Conservation (phyloP, 2,797 vertebrate species). For the Sciurus vulgaris region DNA sequence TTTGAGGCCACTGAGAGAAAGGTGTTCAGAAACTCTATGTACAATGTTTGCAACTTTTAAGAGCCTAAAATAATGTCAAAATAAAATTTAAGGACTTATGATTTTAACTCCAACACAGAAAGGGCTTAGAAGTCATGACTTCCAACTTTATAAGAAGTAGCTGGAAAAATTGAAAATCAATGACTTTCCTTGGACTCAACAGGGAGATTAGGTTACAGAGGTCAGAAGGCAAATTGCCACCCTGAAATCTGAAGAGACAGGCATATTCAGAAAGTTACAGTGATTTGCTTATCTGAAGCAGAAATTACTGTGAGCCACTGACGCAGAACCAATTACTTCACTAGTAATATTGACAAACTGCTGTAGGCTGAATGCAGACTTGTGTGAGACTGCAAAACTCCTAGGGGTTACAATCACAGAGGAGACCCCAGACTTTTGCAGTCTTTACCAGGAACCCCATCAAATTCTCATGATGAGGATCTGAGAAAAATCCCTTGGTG, state of each 20-base stretch:
- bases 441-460: background rate
- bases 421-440: background rate
- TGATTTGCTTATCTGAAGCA: constrained; percentile 57
- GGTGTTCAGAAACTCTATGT: background rate
- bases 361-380: constrained; percentile 40
- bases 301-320: constrained; percentile 4
- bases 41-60: background rate
- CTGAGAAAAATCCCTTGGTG: background rate
- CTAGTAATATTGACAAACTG: constrained; percentile 10
- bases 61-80: constrained; percentile 11
- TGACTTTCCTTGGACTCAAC: background rate
- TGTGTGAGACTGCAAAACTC: constrained; percentile 28
- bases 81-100: constrained; percentile 11
- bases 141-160: background rate
- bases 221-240: background rate
- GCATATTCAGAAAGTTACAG: background rate
- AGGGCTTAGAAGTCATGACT: background rate
- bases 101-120: background rate
- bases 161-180: constrained; percentile 15
- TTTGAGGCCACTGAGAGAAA: background rate
- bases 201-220: background rate
- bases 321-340: constrained; percentile 31
- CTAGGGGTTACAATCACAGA: background rate
- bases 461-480: background rate
- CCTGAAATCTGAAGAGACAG: background rate